A percentile compares a stretch with the other conserved stretches of the same genome.
phyloP scores from a whole-genome alignment of 2,113 vertebrate species.

The Scomber scombrus region DNA sequence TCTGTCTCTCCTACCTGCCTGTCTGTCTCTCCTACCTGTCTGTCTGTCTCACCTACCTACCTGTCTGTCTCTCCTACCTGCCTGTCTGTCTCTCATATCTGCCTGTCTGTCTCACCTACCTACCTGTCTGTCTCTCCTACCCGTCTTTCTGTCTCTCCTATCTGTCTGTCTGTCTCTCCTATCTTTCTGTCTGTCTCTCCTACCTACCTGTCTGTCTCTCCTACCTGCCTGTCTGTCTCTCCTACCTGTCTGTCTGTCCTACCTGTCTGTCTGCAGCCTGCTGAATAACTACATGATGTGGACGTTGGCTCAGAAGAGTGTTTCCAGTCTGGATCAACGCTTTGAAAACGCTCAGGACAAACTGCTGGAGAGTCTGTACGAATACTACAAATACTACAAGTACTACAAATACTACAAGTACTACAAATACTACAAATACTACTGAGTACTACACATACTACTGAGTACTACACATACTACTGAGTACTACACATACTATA shows the following conservation, averaged over 20 bases:
- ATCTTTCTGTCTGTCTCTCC: background rate
- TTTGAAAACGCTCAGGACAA: slow-evolving; percentile 97
- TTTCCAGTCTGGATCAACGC: slow-evolving; percentile 92
- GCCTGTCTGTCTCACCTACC: no score
- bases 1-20: no score
- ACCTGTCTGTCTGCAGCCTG: slow-evolving; percentile 78
- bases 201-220: slow-evolving; percentile 2
- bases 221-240: background rate
- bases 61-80: no score
- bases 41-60: no score
- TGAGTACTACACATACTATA: background rate
- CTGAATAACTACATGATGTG: slow-evolving; percentile 99
- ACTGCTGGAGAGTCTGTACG: slow-evolving; percentile 94
- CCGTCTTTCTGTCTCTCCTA: background rate
- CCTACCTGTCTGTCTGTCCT: background rate
- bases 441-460: background rate
- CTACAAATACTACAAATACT: background rate
- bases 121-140: background rate
- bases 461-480: background rate
- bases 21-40: no score
- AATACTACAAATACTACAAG: background rate
- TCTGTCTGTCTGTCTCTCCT: background rate
- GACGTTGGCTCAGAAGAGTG: slow-evolving; percentile 96
- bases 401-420: no score
- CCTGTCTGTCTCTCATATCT: no score